Evolutionary conservation across 2,113 vertebrate species (phyloP).

Genomic region (Gymnogyps californianus): DNA sequence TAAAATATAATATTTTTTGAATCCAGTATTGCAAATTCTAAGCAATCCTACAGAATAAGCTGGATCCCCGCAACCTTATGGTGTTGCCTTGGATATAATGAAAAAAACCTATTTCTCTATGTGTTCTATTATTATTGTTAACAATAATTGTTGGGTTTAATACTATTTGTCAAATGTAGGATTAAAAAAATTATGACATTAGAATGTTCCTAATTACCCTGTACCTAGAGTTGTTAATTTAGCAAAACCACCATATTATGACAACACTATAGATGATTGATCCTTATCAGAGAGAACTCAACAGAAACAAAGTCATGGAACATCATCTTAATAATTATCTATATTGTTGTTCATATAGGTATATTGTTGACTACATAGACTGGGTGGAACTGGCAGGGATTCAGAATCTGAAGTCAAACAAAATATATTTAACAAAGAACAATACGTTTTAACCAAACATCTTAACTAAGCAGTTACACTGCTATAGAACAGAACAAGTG

Average conservation of each 20-base stretch:
- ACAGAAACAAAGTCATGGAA: not conserved
- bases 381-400: not conserved
- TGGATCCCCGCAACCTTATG: not conserved
- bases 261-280: not conserved
- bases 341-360: not conserved
- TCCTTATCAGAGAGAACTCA: not conserved
- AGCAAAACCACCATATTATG: not conserved
- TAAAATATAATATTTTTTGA: not conserved
- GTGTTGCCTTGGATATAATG: not conserved
- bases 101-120: not conserved
- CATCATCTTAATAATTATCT: not conserved
- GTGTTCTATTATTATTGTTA: not conserved
- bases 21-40: not conserved
- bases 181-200: not conserved
- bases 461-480: not conserved
- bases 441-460: not conserved
- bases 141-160: not conserved
- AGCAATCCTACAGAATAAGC: not conserved
- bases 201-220: not conserved
- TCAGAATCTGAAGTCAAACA: not conserved
- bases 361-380: not conserved
- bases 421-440: not conserved
- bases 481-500: not conserved
- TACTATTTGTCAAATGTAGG: not conserved
- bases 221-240: not conserved